Base-by-base conservation (phyloP, 1,140 invertebrate genomes). In the Ptiloglossa arizonensis region DNA sequence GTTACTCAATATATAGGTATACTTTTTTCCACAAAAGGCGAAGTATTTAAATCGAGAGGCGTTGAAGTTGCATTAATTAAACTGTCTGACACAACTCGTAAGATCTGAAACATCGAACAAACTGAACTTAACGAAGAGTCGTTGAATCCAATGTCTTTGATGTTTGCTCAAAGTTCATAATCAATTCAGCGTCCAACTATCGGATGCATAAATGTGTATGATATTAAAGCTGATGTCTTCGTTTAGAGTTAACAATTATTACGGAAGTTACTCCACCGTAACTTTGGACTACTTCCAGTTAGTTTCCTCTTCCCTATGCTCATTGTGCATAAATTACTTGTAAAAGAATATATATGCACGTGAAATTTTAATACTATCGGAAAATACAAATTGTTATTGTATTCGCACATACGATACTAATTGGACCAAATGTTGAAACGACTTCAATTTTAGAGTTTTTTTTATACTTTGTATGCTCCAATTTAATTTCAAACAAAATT, bases 81-180 rank as follows among this genome's bases (percentile, higher is more conserved):
- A 15, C 29, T 22, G 2, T 22, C 9, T 46, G 22, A 22, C 32
- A 66, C 50, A 66, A 66, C 13, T 27, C 17, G 50, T 66, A 29
- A n/a, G 9, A 66, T 8, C 27, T 48, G 27, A 17, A 64, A 64
- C 44, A 64, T 35, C 19, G 9, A 50, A 32, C 46, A 15, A 66
- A n/a, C 19, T 50, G 35, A 32, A 35, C 44, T 27, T 63, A 29
- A 32, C 27, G 44, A 46, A 66, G 50, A 66, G 27, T 66, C 50
- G 27, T 66, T 32, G 3, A 32, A 50, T 46, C 29, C 19, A 15
- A 32, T 66, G 44, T 11, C 22, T 46, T 66, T 32, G 63, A 66
- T 66, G n/a, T 66, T 66, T 66, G 11, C 9, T 9, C 27, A 2
- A 50, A 50, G 9, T 66, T 66, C 46, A 27, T 50, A 66, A 66